Evolutionary conservation across 2,113 vertebrate genomes (phyloP), one percentile per base, ranked within the genome.

Genomic region (Bombycilla garrulus): DNA sequence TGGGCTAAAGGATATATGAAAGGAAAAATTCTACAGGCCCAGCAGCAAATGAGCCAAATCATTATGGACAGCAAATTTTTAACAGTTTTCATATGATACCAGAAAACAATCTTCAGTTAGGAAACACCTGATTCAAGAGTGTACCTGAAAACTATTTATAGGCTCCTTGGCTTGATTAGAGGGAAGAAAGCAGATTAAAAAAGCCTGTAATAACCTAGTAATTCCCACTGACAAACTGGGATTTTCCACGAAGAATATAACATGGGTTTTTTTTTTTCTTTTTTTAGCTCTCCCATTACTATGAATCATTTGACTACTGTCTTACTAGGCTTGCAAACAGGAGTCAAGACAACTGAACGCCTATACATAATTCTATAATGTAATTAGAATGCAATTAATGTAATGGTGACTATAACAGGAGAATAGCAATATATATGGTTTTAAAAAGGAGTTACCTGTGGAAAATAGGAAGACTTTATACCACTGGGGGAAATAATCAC

Each of bases 241-340:
- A 72, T 64, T 82, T 94, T 85, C 78, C 74, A 90, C 0, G 2
- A 95, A 95, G 92, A 96, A 94, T 87, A 40, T 86, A 89, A 93
- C 74, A 74, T 13, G 2, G 7, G 40, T 16, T 40, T 35, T 40
- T 40, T 79, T n/a, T 15, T 87, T 10, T 36, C 18, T 62, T 79
- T 94, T 91, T 57, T 61, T 92, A 97, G 80, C 60, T 93, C 77
- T 93, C 89, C 85, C 51, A 85, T 12, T 65, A 61, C 33, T 90
- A 44, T 51, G 14, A 85, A 82, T 64, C 28, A 72, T 78, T 82
- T 25, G 2, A 65, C 40, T 85, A 74, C 42, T 83, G 28, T 83
- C 94, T 77, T 92, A 81, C 76, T 72, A 92, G 62, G 51, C 91
- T 81, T 93, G 42, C 92, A 74, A 71, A 14, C 65, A 76, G 33